Evolutionary conservation across 1,140 invertebrate species (phyloP).

Genomic region (Panagrolaimus sp.): DNA sequence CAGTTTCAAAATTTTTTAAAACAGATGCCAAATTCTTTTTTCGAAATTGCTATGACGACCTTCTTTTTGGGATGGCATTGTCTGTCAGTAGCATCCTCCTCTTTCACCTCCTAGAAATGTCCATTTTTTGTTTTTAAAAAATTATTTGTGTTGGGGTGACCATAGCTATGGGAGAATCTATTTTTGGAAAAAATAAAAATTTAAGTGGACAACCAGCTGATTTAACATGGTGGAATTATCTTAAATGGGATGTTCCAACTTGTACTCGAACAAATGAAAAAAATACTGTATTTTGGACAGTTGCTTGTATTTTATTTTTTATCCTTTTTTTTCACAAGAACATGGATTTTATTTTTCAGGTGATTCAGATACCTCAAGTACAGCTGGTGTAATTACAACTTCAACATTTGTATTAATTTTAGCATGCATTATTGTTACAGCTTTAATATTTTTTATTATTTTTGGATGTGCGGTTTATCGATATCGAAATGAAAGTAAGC

Average conservation of each 20-base stretch:
- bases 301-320: conserved; percentile 47
- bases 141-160: too few species aligned
- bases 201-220: conserved; percentile 24
- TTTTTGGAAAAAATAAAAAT: background rate
- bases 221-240: conserved; percentile 47
- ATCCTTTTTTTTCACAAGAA: too few species aligned
- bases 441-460: conserved; percentile 6
- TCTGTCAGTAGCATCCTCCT: too few species aligned
- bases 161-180: background rate
- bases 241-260: conserved; percentile 48
- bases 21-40: too few species aligned
- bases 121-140: too few species aligned
- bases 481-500: conserved; percentile 18
- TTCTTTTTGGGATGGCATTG: too few species aligned
- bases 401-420: conserved; percentile 31
- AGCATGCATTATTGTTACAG: conserved; percentile 25
- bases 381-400: conserved; percentile 13
- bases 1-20: background rate
- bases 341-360: too few species aligned
- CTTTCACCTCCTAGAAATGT: background rate
- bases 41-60: too few species aligned
- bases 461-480: conserved; percentile 27
- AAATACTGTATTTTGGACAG: conserved; percentile 44
- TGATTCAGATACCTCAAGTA: background rate
- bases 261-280: conserved; percentile 36